Evolutionary conservation across 2,888 invertebrate species (phyloP).

Genomic region (Pomacea canaliculata): DNA sequence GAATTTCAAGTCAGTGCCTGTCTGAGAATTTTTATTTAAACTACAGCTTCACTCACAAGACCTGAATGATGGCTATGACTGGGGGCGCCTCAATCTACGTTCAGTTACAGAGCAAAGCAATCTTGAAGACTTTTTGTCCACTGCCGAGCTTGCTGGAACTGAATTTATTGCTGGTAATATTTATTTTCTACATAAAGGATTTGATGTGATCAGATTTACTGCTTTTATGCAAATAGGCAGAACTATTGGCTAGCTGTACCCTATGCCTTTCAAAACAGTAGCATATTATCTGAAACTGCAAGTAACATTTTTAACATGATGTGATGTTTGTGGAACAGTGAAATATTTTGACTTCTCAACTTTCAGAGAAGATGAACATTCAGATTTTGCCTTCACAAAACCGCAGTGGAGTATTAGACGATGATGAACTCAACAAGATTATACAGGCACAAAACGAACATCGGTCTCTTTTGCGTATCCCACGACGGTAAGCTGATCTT

Average conservation of each 20-base stretch:
- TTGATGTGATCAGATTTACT: no score
- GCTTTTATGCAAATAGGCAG: no score
- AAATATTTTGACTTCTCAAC: no score
- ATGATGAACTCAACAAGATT: conserved; percentile 72
- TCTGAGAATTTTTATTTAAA: neutral
- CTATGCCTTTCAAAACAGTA: neutral
- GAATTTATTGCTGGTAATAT: conserved; percentile 80
- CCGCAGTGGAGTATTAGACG: conserved; percentile 74
- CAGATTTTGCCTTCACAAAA: conserved; percentile 77
- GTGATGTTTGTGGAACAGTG: no score
- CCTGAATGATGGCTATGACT: conserved; percentile 90
- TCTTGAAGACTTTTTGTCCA: conserved; percentile 94
- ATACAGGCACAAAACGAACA: conserved; percentile 60
- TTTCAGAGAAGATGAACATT: conserved; percentile 87
- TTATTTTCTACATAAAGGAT: neutral
- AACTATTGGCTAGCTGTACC: no score
- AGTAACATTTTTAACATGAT: no score
- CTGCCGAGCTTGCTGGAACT: conserved; percentile 92
- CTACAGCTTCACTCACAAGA: conserved; percentile 85
- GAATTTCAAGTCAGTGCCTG: no score
- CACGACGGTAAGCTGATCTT: conserved; percentile 76
- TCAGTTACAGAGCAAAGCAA: conserved; percentile 97
- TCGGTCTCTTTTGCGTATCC: conserved; percentile 80
- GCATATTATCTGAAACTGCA: no score
- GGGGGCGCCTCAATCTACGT: conserved; percentile 87